Conservation (phyloP, 1,140 invertebrate genomes). For the Onthophagus taurus region DNA sequence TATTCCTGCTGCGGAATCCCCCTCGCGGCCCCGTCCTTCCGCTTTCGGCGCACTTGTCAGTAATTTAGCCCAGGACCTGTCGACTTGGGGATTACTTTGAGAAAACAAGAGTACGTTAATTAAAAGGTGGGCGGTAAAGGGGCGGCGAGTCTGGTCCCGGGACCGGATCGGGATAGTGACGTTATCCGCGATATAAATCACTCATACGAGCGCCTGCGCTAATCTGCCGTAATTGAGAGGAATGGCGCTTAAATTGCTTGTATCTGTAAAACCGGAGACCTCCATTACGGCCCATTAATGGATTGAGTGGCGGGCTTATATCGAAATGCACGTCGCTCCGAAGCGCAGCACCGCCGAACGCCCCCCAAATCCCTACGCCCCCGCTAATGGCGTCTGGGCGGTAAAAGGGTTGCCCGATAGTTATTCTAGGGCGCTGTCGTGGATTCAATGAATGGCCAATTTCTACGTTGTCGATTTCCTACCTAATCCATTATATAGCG, state of each 20-base stretch:
- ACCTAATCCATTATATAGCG: no score
- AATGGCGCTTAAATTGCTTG: conserved; percentile 31
- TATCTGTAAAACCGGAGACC: conserved; percentile 29
- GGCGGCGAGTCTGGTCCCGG: background rate
- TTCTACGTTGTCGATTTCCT: no score
- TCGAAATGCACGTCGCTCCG: conserved; percentile 17
- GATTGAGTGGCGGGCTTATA: conserved; percentile 29
- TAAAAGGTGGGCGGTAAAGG: no score
- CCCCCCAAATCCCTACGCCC: no score
- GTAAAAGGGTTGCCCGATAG: no score
- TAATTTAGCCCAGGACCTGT: conserved; percentile 4
- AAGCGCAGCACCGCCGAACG: no score
- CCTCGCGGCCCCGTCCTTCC: no score
- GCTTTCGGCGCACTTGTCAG: conserved; percentile 7
- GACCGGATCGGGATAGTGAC: background rate
- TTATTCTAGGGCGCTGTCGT: no score
- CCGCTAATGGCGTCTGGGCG: no score
- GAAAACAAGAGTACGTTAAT: background rate
- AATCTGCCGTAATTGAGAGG: conserved; percentile 31
- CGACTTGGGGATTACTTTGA: background rate
- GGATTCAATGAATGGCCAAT: no score
- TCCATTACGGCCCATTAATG: conserved; percentile 33
- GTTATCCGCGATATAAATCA: conserved; percentile 16
- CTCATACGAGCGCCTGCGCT: conserved; percentile 12
- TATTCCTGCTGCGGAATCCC: no score